Evolutionary conservation across 2,113 vertebrate species (phyloP).

Genomic region (Scophthalmus maximus): DNA sequence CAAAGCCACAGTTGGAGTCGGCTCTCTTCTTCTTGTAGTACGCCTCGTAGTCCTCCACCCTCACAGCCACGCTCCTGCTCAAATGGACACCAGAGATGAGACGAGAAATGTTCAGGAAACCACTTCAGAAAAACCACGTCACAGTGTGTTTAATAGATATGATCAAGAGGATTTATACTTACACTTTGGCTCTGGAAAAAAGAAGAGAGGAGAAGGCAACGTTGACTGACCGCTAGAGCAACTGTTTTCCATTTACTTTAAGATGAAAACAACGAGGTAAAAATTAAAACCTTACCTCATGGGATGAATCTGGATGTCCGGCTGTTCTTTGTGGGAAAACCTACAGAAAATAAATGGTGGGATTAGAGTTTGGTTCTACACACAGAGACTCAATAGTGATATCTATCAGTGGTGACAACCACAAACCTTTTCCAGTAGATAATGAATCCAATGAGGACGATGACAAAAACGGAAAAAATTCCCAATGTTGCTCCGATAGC

Average conservation of each 20-base stretch:
- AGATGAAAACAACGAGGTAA: not conserved
- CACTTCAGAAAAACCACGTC: not conserved
- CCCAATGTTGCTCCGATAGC: conserved; percentile 84
- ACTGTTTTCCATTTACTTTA: not conserved
- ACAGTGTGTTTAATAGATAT: not conserved
- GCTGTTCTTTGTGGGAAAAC: conserved; percentile 45
- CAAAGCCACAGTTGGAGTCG: conserved; percentile 95
- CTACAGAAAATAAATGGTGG: conserved; percentile 48
- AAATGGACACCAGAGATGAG: conserved; percentile 17
- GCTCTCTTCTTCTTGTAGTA: conserved; percentile 93
- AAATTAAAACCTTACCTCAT: conserved; percentile 69
- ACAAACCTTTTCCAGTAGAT: conserved; percentile 87
- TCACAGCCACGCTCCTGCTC: conserved; percentile 82
- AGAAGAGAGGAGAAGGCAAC: conserved; percentile 10
- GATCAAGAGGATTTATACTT: conserved; percentile 56
- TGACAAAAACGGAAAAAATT: conserved; percentile 73
- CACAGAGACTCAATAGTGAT: not conserved
- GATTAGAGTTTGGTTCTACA: not conserved
- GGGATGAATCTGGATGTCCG: conserved; percentile 77
- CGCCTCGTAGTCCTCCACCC: conserved; percentile 87
- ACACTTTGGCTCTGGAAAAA: conserved; percentile 74
- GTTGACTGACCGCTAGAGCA: not conserved
- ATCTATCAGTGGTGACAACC: not conserved
- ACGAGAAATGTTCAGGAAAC: not conserved
- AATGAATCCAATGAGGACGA: conserved; percentile 75